phyloP scores from a whole-genome alignment of 2,888 invertebrate species.

The Epinotia demarniana region DNA sequence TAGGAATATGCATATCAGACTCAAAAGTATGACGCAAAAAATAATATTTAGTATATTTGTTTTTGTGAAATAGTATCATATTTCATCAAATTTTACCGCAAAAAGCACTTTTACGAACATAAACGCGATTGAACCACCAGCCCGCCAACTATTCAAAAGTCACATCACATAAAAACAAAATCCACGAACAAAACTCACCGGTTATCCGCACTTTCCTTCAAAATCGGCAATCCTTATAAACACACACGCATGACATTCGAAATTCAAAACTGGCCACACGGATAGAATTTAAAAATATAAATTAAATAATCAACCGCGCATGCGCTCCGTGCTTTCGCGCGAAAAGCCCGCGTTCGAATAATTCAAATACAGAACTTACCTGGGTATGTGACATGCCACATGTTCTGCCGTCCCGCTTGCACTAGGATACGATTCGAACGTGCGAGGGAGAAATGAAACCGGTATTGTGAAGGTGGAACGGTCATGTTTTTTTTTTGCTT shows the following conservation, averaged over 20 bases:
- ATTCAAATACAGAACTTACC: conserved; percentile 70
- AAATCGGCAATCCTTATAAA: conserved; percentile 39
- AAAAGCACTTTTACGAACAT: background rate
- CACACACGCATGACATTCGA: conserved; percentile 43
- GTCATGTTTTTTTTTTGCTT: conserved; percentile 66
- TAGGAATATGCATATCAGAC: background rate
- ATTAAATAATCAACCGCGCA: conserved; percentile 55
- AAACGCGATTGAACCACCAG: background rate
- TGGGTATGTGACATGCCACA: conserved; percentile 74
- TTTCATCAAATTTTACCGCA: background rate
- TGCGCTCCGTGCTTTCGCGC: conserved; percentile 77
- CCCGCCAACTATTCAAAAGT: conserved; percentile 3
- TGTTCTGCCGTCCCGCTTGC: conserved; percentile 60
- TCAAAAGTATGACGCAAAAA: no score
- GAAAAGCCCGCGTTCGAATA: conserved; percentile 81
- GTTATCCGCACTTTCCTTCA: conserved; percentile 24
- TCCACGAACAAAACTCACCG: conserved; percentile 29
- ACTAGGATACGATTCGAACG: conserved; percentile 32
- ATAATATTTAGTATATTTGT: background rate
- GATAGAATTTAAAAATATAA: conserved; percentile 16
- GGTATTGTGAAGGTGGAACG: conserved; percentile 74
- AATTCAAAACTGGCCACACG: conserved; percentile 45
- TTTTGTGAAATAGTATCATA: background rate
- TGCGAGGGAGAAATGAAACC: conserved; percentile 54
- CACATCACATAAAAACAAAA: background rate